Base-by-base conservation (phyloP, 2,888 invertebrate species). In the Gastracanthus pulcherrimus region DNA sequence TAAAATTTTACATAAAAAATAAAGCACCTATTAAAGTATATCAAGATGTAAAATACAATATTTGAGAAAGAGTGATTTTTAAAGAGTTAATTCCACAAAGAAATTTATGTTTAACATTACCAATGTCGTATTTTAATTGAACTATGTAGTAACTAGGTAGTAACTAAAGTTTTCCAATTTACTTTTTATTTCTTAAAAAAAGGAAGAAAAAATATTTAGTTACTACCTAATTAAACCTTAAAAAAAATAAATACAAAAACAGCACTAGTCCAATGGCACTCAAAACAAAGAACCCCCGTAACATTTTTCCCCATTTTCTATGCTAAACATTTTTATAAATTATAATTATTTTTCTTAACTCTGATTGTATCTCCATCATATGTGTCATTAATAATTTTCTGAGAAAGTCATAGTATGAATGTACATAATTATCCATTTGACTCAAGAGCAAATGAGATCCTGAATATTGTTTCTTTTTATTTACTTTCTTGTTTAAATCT, bases 191-290 rank as follows among this genome's bases (percentile, higher is more conserved):
- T 48, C 19, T 51, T 70, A 19, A 29, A 51, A 34, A 7, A 70
- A n/a, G 55, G 34, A 60, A 70, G 1, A 9, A 9, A 23, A 55
- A 26, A 31, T 11, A 36, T 38, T 72, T 41, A 3, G 41, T 76
- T 66, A 31, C 26, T 60, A 64, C 48, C 45, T 45, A 64, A 74
- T 74, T 45, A 26, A 71, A 0, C 9, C 23, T 29, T 58, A 16
- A 51, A 66, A 26, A 45, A 34, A 70, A 71, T 62, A 48, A 71
- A 74, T 74, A 60, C 23, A 34, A 45, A 60, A 66, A 34, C 38
- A 60, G 26, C 23, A 19, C 60, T 69, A 45, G 41, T 75, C 36
- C 55, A 60, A 80, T 69, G 74, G 74, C 74, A 75, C 80, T 77
- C n/a, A 26, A 62, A 60, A 69, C 19, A 11, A 76, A 34, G 16